phyloP scores from a whole-genome alignment of 2,113 vertebrate species.

The Prunella himalayana region DNA sequence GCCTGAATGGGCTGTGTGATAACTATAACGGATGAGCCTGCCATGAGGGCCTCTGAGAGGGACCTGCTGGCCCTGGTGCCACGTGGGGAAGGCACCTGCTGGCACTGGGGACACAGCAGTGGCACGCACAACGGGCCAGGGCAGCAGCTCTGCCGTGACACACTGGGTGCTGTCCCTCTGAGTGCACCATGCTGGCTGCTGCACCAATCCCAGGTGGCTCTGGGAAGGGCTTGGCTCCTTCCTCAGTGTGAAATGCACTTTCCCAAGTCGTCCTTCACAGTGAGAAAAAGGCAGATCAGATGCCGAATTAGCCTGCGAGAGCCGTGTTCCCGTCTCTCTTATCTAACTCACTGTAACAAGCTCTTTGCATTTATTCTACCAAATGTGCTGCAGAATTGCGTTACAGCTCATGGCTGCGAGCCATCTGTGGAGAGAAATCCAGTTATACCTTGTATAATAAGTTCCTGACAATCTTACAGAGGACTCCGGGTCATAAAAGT shows the following conservation, averaged over 20 bases:
- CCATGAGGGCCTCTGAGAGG: neutral
- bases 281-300: constrained; percentile 45
- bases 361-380: constrained; percentile 79
- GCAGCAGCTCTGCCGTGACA: neutral
- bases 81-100: neutral
- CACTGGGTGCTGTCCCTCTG: rapidly evolving
- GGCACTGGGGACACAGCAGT: neutral
- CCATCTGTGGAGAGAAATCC: constrained; percentile 82
- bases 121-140: rapidly evolving
- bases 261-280: constrained; percentile 54
- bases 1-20: constrained; percentile 33
- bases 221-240: neutral
- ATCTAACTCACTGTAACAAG: constrained; percentile 75
- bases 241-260: neutral
- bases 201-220: rapidly evolving
- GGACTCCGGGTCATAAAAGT: constrained; percentile 80
- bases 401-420: constrained; percentile 78
- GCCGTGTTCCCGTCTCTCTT: constrained; percentile 66
- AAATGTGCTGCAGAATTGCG: constrained; percentile 74
- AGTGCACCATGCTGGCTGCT: rapidly evolving
- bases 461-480: constrained; percentile 81
- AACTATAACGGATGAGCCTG: constrained; percentile 34
- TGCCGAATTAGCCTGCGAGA: constrained; percentile 62
- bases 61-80: neutral
- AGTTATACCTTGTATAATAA: constrained; percentile 84